phyloP scores from a whole-genome alignment of 2,113 vertebrate species.

The Pipa parva region DNA sequence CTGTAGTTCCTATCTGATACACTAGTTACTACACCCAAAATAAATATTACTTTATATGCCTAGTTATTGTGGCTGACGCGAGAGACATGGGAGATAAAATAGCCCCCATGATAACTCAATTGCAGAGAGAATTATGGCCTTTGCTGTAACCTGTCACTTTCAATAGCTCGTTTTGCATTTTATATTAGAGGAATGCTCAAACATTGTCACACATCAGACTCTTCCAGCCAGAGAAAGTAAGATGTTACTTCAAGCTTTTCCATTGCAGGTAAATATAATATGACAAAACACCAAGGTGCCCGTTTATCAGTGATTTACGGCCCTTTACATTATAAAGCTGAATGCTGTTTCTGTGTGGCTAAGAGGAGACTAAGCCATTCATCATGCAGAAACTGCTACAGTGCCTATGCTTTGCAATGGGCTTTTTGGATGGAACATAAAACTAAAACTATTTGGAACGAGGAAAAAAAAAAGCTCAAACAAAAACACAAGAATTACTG shows the following conservation, averaged over 20 bases:
- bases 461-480: not conserved
- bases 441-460: conserved; percentile 1
- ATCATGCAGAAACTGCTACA: conserved; percentile 26
- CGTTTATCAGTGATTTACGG: conserved; percentile 43
- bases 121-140: conserved; percentile 39
- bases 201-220: conserved; percentile 41
- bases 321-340: conserved; percentile 41
- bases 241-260: conserved; percentile 43
- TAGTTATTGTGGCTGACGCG: conserved; percentile 17
- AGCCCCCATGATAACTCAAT: conserved; percentile 38
- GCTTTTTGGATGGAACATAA: conserved; percentile 7
- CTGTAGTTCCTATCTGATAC: no score
- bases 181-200: conserved; percentile 41
- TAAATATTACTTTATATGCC: conserved; percentile 17
- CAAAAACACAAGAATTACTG: no score
- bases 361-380: conserved; percentile 28
- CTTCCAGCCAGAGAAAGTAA: conserved; percentile 33
- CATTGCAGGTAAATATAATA: conserved; percentile 44
- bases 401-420: conserved; percentile 10
- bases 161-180: conserved; percentile 42
- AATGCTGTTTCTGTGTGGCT: conserved; percentile 32
- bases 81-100: conserved; percentile 36
- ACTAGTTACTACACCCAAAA: no score
- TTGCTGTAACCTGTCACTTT: conserved; percentile 38
- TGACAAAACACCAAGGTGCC: conserved; percentile 42